These are phyloP conservation scores for Conus betulinus DNA, from an alignment of 1,140 invertebrate genomes.

Conservation along the genomic window DNA sequence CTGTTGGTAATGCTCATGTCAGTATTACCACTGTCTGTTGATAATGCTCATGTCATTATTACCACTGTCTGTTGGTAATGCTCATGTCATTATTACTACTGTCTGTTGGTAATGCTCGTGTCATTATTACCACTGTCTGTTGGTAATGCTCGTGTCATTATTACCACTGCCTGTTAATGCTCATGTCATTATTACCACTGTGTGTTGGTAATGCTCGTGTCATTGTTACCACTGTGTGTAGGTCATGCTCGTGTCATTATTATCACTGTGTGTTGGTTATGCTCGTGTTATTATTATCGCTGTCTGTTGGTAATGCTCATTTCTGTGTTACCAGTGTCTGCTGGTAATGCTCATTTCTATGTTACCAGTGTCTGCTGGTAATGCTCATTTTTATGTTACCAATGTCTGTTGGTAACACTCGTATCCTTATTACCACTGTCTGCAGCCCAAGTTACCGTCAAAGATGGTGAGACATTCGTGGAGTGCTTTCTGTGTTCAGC, in stretches of 20 bases:
- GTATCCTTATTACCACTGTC: constrained; percentile 1
- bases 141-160: too few relatives aligned
- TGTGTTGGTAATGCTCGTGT: neutral
- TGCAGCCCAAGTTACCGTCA: constrained; percentile 30
- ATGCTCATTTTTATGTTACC: neutral
- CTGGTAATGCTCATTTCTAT: neutral
- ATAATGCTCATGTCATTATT: too few relatives aligned
- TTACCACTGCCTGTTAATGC: too few relatives aligned
- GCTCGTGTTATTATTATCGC: neutral
- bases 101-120: too few relatives aligned
- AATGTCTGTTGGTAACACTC: neutral
- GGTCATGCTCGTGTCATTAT: neutral
- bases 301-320: neutral
- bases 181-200: neutral
- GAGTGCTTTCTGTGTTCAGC: constrained; percentile 1
- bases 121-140: too few relatives aligned
- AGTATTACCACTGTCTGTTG: too few relatives aligned
- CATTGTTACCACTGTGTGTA: neutral
- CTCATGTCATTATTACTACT: too few relatives aligned
- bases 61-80: too few relatives aligned
- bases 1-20: too few relatives aligned
- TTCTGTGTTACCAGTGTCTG: neutral
- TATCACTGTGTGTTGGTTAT: neutral
- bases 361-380: constrained; percentile 9
- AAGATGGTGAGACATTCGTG: constrained; percentile 28